Conservation (phyloP, 2,888 invertebrate genomes). For the Scaptomyza cyrtandrae region DNA sequence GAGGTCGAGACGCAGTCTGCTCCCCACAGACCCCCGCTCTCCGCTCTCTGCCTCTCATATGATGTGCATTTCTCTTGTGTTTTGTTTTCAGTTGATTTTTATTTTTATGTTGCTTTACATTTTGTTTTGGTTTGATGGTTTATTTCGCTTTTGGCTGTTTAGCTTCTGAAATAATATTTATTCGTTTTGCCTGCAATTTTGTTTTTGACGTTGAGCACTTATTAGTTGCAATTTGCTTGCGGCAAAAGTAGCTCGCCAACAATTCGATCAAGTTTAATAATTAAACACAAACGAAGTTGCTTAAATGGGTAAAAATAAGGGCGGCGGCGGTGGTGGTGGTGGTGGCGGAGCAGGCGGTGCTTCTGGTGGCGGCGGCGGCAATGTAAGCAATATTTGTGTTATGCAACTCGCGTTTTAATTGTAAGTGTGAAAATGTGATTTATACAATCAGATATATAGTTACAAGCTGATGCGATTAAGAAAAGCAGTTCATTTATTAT, state of each 20-base stretch:
- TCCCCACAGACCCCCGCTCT: background rate
- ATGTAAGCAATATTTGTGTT: slow-evolving; percentile 84
- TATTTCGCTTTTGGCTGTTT: slow-evolving; percentile 37
- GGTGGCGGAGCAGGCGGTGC: slow-evolving; percentile 61
- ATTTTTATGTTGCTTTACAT: slow-evolving; percentile 25
- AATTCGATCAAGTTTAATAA: slow-evolving; percentile 55
- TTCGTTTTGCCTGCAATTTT: slow-evolving; percentile 61
- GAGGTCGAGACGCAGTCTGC: slow-evolving; percentile 34
- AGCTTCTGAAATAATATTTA: slow-evolving; percentile 63
- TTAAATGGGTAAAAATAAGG: slow-evolving; percentile 83
- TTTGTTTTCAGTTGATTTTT: slow-evolving; percentile 24
- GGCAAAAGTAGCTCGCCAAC: slow-evolving; percentile 54
- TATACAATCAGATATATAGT: slow-evolving; percentile 1
- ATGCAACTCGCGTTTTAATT: slow-evolving; percentile 75
- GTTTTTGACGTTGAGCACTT: slow-evolving; percentile 48
- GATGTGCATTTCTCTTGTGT: slow-evolving; percentile 31
- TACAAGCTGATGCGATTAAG: background rate
- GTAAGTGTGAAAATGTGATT: slow-evolving; percentile 54
- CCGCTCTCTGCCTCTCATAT: background rate
- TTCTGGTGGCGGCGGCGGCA: slow-evolving; percentile 77
- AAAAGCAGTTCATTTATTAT: background rate
- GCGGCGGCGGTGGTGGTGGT: slow-evolving; percentile 70
- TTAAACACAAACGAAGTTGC: slow-evolving; percentile 48
- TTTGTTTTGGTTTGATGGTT: slow-evolving; percentile 68
- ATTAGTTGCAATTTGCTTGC: slow-evolving; percentile 73